phyloP scores from a whole-genome alignment of 2,797 vertebrate genomes.

The Tokudaia tokunoshimensis region DNA sequence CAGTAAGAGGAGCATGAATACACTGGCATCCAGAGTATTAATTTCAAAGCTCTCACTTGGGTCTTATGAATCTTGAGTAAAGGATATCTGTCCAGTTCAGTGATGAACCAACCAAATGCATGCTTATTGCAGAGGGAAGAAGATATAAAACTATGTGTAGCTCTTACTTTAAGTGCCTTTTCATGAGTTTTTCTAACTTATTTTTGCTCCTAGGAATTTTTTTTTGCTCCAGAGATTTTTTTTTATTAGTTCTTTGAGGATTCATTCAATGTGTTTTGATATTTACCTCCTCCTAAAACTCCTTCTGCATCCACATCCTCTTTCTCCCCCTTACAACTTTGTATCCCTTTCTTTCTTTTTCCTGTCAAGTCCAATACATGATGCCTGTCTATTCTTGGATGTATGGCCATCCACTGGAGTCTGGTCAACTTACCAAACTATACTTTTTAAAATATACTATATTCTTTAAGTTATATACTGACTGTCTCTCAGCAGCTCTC shows the following conservation, averaged over 20 bases:
- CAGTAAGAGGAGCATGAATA: background rate
- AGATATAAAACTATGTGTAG: background rate
- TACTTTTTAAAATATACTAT: background rate
- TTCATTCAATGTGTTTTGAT: background rate
- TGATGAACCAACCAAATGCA: background rate
- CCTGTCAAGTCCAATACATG: background rate
- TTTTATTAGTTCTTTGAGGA: background rate
- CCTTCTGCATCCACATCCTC: background rate
- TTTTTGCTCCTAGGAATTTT: background rate
- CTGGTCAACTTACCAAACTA: background rate
- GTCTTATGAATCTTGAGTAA: background rate
- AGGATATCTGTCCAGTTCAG: background rate
- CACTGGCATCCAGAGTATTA: background rate
- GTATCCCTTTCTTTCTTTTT: background rate
- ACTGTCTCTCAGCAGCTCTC: background rate
- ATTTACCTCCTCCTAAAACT: background rate
- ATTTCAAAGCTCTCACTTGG: constrained; percentile 28
- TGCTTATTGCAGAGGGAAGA: background rate
- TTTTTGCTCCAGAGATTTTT: background rate
- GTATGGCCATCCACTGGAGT: background rate
- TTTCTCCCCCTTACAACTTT: background rate
- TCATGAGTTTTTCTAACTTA: background rate
- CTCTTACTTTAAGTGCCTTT: constrained; percentile 22
- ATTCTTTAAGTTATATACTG: background rate
- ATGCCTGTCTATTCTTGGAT: background rate